phyloP scores from a whole-genome alignment of 2,797 vertebrate species.

The Tamandua tetradactyla region DNA sequence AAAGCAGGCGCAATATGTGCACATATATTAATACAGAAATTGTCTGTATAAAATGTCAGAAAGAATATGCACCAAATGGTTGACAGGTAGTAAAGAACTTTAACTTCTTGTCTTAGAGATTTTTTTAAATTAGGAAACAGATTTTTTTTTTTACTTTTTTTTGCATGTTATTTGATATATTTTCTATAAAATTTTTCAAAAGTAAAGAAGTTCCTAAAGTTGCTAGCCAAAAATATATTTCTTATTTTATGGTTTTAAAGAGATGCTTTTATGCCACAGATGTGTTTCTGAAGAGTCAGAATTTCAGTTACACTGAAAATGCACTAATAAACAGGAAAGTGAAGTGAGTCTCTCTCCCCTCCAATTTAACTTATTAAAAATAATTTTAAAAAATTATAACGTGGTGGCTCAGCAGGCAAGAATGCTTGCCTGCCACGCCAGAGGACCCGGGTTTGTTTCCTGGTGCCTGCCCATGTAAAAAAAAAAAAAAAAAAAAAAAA shows the following conservation, averaged over 20 bases:
- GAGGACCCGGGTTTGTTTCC: too few relatives aligned
- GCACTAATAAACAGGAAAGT: background rate
- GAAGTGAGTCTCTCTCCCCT: background rate
- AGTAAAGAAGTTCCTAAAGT: conserved; percentile 47
- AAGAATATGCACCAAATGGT: conserved; percentile 2
- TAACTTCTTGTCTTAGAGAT: background rate
- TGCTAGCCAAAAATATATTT: conserved; percentile 23
- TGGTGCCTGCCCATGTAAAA: too few relatives aligned
- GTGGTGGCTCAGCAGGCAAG: too few relatives aligned
- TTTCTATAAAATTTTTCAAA: conserved; percentile 56
- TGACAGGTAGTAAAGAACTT: background rate
- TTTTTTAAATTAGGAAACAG: background rate
- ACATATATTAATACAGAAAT: background rate
- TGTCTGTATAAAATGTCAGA: background rate
- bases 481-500: too few relatives aligned
- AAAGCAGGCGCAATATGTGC: background rate
- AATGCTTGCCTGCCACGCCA: too few relatives aligned
- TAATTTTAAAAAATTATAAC: too few relatives aligned
- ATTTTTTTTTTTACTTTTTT: background rate
- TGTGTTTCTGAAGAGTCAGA: conserved; percentile 41
- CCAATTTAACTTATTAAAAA: conserved; percentile 29
- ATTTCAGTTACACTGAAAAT: conserved; percentile 35
- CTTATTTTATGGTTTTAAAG: conserved; percentile 36
- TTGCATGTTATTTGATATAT: background rate
- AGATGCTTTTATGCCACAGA: conserved; percentile 14